Conservation (phyloP, 64 coral and sea anemone genomes). For the Actinia equina region DNA sequence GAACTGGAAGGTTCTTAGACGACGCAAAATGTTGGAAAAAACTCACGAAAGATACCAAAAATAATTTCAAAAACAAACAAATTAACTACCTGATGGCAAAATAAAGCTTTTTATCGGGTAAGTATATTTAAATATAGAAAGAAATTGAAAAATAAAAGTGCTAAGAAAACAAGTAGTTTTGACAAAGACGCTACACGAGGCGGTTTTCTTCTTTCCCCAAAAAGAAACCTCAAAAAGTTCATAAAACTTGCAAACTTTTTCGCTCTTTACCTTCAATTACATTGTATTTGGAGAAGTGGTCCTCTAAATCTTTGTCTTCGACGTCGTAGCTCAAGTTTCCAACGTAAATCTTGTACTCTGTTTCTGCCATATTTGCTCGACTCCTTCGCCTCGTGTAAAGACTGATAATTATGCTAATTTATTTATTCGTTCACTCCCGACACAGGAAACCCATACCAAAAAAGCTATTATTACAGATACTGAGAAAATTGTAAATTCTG, state of each 20-base stretch:
- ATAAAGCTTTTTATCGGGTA: background rate
- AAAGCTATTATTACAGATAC: too few species aligned
- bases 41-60: too few species aligned
- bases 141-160: background rate
- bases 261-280: background rate
- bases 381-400: background rate
- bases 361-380: background rate
- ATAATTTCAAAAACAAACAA: background rate
- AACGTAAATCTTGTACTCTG: slow-evolving; percentile 25
- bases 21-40: too few species aligned
- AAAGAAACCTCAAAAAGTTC: background rate
- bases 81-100: background rate
- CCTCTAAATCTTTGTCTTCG: background rate
- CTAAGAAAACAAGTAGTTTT: background rate
- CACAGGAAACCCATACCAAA: too few species aligned
- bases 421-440: too few species aligned
- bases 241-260: background rate
- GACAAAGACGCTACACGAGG: background rate
- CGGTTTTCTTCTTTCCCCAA: background rate
- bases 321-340: slow-evolving; percentile 34
- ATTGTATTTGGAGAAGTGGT: background rate
- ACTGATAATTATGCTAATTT: too few species aligned
- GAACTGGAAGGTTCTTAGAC: too few species aligned
- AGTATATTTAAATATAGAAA: background rate
- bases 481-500: too few species aligned